A percentile compares a stretch with the other conserved stretches of the same genome.
These are phyloP conservation scores for Melanostoma mellinum DNA, from an alignment of 2,888 invertebrate genomes.

Conservation along the genomic window DNA sequence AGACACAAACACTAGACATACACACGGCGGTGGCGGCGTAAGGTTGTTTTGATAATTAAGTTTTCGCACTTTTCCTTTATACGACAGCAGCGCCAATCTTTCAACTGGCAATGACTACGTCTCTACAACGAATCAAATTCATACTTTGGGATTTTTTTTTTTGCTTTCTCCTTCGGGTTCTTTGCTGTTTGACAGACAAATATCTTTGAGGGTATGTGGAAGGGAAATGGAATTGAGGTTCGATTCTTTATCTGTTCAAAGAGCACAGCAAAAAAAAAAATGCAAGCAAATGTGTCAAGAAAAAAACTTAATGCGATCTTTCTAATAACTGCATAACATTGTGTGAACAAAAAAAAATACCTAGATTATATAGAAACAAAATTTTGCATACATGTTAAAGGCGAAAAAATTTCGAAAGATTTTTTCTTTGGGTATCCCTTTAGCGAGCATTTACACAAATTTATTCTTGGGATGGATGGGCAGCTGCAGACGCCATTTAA, in stretches of 20 bases:
- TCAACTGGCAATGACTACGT: conserved; percentile 50
- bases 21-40: conserved; percentile 43
- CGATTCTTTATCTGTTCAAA: conserved; percentile 41
- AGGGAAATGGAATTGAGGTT: conserved; percentile 46
- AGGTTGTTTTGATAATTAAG: conserved; percentile 49
- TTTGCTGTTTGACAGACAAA: conserved; percentile 55
- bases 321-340: conserved; percentile 31
- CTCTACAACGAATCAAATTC: conserved; percentile 30
- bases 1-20: conserved; percentile 46
- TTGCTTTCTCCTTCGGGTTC: conserved; percentile 34
- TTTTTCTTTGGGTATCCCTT: conserved; percentile 57
- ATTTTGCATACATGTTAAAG: conserved; percentile 66
- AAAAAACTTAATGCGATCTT: conserved; percentile 57
- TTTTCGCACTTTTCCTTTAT: conserved; percentile 34
- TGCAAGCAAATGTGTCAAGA: conserved; percentile 43
- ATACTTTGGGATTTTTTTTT: conserved; percentile 43
- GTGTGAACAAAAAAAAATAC: conserved; percentile 52
- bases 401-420: conserved; percentile 58
- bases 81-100: conserved; percentile 55
- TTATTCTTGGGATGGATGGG: conserved; percentile 54
- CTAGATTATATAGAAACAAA: conserved; percentile 65
- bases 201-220: conserved; percentile 36
- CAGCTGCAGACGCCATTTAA: conserved; percentile 69
- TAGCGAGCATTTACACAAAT: conserved; percentile 66
- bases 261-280: conserved; percentile 39